Base-by-base conservation (phyloP, 2,113 vertebrate species). In the Ptilorrhoa leucosticta region DNA sequence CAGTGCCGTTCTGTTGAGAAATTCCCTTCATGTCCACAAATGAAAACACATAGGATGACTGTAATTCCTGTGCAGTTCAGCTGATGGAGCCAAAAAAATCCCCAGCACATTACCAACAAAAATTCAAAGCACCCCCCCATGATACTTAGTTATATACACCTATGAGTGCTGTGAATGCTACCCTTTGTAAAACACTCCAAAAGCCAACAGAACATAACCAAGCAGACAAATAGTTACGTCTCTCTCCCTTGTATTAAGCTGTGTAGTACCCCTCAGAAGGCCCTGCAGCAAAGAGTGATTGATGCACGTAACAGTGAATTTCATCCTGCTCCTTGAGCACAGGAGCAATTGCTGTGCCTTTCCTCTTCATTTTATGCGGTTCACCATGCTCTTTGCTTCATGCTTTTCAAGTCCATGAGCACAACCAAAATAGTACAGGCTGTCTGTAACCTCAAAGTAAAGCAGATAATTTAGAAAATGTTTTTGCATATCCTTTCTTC, bases 321-420 rank as follows among this genome's bases (percentile, higher is more conserved):
- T 86, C 83, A 87, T 71, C 85, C 90, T 50, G 48, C 31, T 75
- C 65, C 76, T 17, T 0, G 71, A 83, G 83, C 80, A 95, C 85
- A 61, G 8, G 1, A 88, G 65, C 82, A 77, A 81, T 87, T 89
- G 68, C 76, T 83, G 40, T 56, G 88, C 85, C 40, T 88, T 83
- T 96, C 68, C 81, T 80, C 79, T 93, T 88, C 88, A 37, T 93
- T 90, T 88, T 75, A 28, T 13, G 9, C 8, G 13, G 70, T 76
- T 51, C 51, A 54, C 54, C 56, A 28, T 70, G 65, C n/a, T 65
- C 68, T 80, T 83, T 90, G 37, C 90, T 90, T 89, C 65, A 30
- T 87, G 76, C 65, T 84, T 94, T 92, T 80, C 60, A 89, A 93
- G 86, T 92, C 86, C 88, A 87, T 89, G 80, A 77, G 56, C 51